phyloP scores from a whole-genome alignment of 2,888 invertebrate species.

The Dasypogon diadema region DNA sequence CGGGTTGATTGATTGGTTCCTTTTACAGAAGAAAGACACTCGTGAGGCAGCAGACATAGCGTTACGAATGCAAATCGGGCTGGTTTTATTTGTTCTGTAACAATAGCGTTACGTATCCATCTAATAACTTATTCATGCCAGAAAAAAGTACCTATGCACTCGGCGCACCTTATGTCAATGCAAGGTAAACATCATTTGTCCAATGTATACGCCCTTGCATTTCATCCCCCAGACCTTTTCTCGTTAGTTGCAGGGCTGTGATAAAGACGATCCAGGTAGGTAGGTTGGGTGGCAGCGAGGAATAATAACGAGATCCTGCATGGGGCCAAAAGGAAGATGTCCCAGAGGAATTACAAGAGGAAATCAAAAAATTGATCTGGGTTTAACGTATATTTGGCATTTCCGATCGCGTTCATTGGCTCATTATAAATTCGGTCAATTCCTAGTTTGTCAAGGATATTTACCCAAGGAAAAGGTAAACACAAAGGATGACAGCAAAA shows the following conservation, averaged over 20 bases:
- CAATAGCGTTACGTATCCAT: neutral
- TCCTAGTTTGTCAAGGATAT: constrained; percentile 16
- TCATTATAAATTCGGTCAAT: constrained; percentile 19
- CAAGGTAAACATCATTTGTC: neutral
- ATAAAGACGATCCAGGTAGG: neutral
- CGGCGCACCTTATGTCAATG: neutral
- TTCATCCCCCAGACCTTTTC: neutral
- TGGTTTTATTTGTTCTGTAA: neutral
- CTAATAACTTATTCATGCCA: constrained; percentile 1
- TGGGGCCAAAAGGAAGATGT: neutral
- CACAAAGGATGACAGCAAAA: neutral
- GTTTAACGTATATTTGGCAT: neutral
- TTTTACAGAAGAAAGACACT: neutral
- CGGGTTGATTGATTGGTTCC: constrained; percentile 2
- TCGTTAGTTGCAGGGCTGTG: neutral
- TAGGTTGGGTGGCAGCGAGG: neutral
- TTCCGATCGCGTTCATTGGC: neutral
- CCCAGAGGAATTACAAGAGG: neutral
- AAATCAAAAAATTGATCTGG: neutral
- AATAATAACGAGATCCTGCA: neutral
- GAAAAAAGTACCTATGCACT: neutral
- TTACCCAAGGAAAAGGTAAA: constrained; percentile 1
- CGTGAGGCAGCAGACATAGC: neutral
- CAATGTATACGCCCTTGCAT: neutral
- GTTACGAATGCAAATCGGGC: neutral